Conservation (phyloP, 1,140 invertebrate genomes). For the Zaprionus kolodkinae region DNA sequence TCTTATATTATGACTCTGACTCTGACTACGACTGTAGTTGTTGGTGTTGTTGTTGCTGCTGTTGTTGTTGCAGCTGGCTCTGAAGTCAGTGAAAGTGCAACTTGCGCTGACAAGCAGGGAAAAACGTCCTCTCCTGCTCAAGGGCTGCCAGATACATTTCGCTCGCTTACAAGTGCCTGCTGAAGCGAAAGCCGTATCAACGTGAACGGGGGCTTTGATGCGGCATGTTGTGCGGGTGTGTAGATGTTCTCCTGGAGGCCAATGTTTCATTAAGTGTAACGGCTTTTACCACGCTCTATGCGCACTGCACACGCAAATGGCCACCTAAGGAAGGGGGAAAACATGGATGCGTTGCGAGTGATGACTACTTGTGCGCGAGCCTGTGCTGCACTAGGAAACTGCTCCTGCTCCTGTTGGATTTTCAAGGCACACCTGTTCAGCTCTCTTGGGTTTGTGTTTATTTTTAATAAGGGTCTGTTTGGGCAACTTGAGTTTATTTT, state of each 20-base stretch:
- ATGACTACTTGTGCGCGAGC: slow-evolving; percentile 16
- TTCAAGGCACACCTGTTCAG: neutral
- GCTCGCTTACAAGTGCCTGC: slow-evolving; percentile 52
- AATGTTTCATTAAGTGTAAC: slow-evolving; percentile 73
- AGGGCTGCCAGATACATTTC: slow-evolving; percentile 51
- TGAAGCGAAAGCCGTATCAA: slow-evolving; percentile 47
- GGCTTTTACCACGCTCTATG: slow-evolving; percentile 40
- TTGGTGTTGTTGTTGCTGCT: slow-evolving; percentile 25
- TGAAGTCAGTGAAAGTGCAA: slow-evolving; percentile 74
- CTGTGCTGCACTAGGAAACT: neutral
- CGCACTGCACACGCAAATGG: slow-evolving; percentile 45
- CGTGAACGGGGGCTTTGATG: slow-evolving; percentile 24
- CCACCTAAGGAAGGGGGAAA: slow-evolving; percentile 11
- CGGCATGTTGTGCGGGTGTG: neutral
- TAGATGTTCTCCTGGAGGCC: slow-evolving; percentile 58
- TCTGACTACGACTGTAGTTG: neutral
- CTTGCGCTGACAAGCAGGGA: slow-evolving; percentile 52
- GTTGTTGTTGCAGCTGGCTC: slow-evolving; percentile 19
- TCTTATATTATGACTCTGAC: neutral
- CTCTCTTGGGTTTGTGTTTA: too few relatives aligned
- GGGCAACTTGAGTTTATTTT: neutral
- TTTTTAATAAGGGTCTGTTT: too few relatives aligned
- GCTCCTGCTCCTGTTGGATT: neutral
- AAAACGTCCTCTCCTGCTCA: slow-evolving; percentile 50
- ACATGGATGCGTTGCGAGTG: slow-evolving; percentile 10